Base-by-base conservation (phyloP, 2,113 vertebrate genomes). In the Mesocricetus auratus region DNA sequence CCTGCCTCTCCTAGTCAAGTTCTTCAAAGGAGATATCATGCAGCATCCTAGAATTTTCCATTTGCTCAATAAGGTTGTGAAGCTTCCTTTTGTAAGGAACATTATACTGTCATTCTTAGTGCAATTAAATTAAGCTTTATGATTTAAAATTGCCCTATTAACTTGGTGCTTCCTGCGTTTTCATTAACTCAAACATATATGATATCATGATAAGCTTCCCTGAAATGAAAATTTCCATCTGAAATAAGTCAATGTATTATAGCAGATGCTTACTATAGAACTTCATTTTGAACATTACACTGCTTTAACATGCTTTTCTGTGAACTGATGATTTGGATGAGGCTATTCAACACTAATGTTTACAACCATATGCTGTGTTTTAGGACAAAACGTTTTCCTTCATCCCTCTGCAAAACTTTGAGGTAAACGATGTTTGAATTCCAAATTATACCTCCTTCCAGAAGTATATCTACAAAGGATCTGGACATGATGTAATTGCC, bases 171-270 rank as follows among this genome's bases (percentile, higher is more conserved):
- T 98, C 98, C 96, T 98, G 96, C 71, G 31, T 97, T 97, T 97
- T 97, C 85, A 97, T 98, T 98, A 97, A 83, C 92, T 97, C 53
- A 96, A 98, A 93, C 36, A 95, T 98, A 96, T 98, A 68, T 98
- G 97, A 97, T 96, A 53, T 96, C 39, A 97, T 93, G 94, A 96
- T 96, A 98, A 97, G 74, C 17, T 42, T 81, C 81, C 94, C 77
- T 86, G 89, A 98, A 98, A 98, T 96, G 89, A 73, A 97, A 10
- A 5, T 97, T 98, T 83, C 90, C 94, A 96, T 96, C 68, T 94
- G 75, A 92, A 98, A 97, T 90, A 97, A 94, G 92, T 73, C 97
- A 90, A 95, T 96, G 89, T 94, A 97, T 96, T 96, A 94, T 4
- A 95, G 93, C 58, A 73, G 62, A 96, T 95, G 89, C 39, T 97